These are phyloP conservation scores for Pyrocoelia pectoralis DNA, from an alignment of 2,888 invertebrate species.

Conservation along the genomic window DNA sequence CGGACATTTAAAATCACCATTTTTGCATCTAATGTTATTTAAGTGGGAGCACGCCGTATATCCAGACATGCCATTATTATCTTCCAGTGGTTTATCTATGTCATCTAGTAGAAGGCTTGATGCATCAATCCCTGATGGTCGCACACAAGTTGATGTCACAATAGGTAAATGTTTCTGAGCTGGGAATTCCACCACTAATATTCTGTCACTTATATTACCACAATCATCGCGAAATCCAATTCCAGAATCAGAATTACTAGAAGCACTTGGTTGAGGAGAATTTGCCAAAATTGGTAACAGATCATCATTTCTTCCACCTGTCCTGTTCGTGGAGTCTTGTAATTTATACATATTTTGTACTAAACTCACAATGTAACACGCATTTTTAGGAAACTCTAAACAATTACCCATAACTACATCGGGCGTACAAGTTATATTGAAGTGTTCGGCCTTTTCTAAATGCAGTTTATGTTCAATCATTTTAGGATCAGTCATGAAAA, in stretches of 20 bases:
- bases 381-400: conserved; percentile 89
- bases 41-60: conserved; percentile 26
- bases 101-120: conserved; percentile 48
- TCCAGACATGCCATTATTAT: conserved; percentile 37
- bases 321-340: conserved; percentile 59
- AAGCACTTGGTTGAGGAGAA: conserved; percentile 88
- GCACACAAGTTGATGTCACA: conserved; percentile 43
- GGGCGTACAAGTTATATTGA: conserved; percentile 85
- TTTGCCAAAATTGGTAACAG: conserved; percentile 67
- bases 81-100: conserved; percentile 48
- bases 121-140: conserved; percentile 55
- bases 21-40: conserved; percentile 44
- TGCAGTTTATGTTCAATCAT: conserved; percentile 84
- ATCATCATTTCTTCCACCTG: conserved; percentile 53
- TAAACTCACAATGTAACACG: conserved; percentile 77
- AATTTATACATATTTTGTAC: conserved; percentile 78
- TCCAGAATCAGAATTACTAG: conserved; percentile 94
- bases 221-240: conserved; percentile 93
- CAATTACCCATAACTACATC: conserved; percentile 82
- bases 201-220: conserved; percentile 82
- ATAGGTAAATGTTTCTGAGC: conserved; percentile 53
- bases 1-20: conserved; percentile 37
- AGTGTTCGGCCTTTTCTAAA: conserved; percentile 79
- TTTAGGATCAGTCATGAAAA: conserved; percentile 92
- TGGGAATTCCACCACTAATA: conserved; percentile 79